These are phyloP conservation scores for Oegoconia quadripuncta DNA, from an alignment of 2,888 invertebrate genomes.

Conservation along the genomic window DNA sequence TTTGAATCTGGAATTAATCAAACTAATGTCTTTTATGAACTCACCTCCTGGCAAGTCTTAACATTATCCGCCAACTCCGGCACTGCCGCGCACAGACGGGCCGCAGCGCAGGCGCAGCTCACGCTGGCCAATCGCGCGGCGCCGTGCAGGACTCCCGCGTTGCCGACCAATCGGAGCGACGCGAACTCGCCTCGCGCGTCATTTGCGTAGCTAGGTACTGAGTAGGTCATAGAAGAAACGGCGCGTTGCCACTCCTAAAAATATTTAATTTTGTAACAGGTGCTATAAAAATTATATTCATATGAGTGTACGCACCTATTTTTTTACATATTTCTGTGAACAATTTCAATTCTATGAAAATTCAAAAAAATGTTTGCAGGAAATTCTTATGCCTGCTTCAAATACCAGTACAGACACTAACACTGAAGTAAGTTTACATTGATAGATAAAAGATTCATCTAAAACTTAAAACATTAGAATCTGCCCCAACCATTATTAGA, in stretches of 20 bases:
- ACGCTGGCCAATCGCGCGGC: slow-evolving; percentile 69
- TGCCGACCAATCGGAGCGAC: slow-evolving; percentile 36
- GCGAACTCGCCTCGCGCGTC: slow-evolving; percentile 23
- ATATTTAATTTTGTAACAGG: not conserved
- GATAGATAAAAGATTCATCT: too few species aligned
- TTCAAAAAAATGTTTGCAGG: too few species aligned
- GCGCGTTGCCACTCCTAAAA: slow-evolving; percentile 66
- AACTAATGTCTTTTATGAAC: slow-evolving; percentile 4
- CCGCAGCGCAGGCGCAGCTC: slow-evolving; percentile 68
- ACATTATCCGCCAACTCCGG: slow-evolving; percentile 54
- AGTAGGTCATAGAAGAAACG: slow-evolving; percentile 47
- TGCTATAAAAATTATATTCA: too few species aligned
- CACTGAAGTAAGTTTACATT: too few species aligned
- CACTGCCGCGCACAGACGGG: slow-evolving; percentile 53
- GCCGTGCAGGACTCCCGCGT: slow-evolving; percentile 65
- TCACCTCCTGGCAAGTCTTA: slow-evolving; percentile 62
- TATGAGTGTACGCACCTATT: too few species aligned
- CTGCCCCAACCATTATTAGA: slow-evolving; percentile 44
- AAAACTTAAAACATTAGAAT: too few species aligned
- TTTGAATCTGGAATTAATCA: too few species aligned
- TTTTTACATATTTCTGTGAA: too few species aligned
- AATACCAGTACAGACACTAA: too few species aligned
- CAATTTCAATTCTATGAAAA: too few species aligned
- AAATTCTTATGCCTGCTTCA: too few species aligned
- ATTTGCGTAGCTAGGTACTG: slow-evolving; percentile 21